Evolutionary conservation across 2,113 vertebrate species (phyloP), one percentile per base, ranked within the genome.

Genomic region (Paracyprichromis sp.): DNA sequence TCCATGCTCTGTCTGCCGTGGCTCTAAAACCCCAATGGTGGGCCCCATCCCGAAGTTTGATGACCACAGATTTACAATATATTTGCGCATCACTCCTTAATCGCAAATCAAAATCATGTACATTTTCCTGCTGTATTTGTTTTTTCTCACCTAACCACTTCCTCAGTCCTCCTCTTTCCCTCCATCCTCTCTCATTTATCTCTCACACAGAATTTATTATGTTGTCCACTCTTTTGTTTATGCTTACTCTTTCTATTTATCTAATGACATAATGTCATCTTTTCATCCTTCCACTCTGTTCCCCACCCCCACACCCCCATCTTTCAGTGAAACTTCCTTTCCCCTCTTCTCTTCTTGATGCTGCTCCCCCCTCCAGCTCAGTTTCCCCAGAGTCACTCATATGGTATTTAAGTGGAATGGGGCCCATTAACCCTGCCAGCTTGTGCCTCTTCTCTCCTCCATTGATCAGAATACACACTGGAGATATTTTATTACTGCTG

Each of bases 381-480:
- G 61, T 84, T 90, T 93, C 93, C 93, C 86, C 78, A 86, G 94
- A 96, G 97, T 97, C 97, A 92, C 97, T 97, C 97, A 96, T 88
- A 95, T 97, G 93, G 96, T 96, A 92, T 97, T 98, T 97, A 95
- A 96, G 95, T 95, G 95, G 96, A 96, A 93, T 90, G 94, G 96
- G 96, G 94, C 96, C 97, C 97, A 98, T 98, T 98, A 97, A 96
- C 97, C 93, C 93, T 7, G 95, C 95, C 96, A 97, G 96, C 97
- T 96, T 96, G 96, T 96, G 93, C 95, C 93, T 94, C 95, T 95
- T 95, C 93, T 95, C 94, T 92, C 94, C 96, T 97, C 95, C 97
- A 97, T 96, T 97, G 97, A 98, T 98, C 97, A 97, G 96, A 97
- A 97, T 96, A 96, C 94, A 96, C 96, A 96, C 95, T 96, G 96